Base-by-base conservation (phyloP, 2,888 invertebrate species). In the Merodon equestris region DNA sequence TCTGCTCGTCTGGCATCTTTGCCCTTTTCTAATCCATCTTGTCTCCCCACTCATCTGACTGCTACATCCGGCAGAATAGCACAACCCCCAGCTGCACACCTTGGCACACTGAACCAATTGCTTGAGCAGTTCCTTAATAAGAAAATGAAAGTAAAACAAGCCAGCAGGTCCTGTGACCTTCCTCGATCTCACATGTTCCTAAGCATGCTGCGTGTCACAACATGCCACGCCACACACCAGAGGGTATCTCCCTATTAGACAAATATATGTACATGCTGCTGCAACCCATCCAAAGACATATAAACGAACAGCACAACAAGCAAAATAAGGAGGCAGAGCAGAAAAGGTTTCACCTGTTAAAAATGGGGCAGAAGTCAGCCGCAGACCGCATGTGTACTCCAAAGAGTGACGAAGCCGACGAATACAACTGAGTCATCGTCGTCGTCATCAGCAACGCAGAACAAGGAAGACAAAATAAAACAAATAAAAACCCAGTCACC, bases 291-390 rank as follows among this genome's bases (percentile, higher is more conserved):
- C 27, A 27, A 27, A 4, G 7, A 7, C 27, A 27, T 2, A 27
- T 27, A 27, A 7, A 27, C 7, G 27, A 7, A 27, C 2, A 27
- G 7, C 27, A 27, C 27, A 27, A 17, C 12, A 53, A 27, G 9
- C n/a, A 34, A 44, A 27, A 15, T 14, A 57, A 27, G 17, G 1
- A 45, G n/a, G 7, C 18, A 63, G 53, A 61, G 7, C 27, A 4
- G 47, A 54, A 54, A 44, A 36, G 72, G 45, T 61, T 57, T 77
- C 72, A 67, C 76, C 73, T 77, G 77, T 73, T 68, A 57, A 19
- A 58, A 61, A 77, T 73, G 61, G 40, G 63, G 61, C 14, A 66
- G 47, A 17, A 48, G 36, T 66, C 73, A 67, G 45, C 3, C 45
- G 56, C 77, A 77, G 48, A 73, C 73, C 7, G 27, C 27, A 27